Base-by-base conservation (phyloP, 2,797 vertebrate species). In the Helostoma temminkii region DNA sequence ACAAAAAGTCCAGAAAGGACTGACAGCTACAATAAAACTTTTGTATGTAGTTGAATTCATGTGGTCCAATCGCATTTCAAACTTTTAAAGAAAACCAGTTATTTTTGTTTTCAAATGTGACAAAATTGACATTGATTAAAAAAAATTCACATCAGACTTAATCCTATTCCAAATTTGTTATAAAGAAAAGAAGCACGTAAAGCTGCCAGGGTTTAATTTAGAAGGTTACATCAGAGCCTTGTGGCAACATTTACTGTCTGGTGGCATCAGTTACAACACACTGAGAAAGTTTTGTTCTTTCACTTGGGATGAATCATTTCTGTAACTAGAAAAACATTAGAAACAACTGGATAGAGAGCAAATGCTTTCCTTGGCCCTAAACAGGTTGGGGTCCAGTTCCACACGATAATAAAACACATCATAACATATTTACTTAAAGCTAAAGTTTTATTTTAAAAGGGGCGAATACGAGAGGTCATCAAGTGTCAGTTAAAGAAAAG, bases 121-220 rank as follows among this genome's bases (percentile, higher is more conserved):
- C 14, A 0, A 19, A 6, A 4, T 24, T 43, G 24, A 2, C 26
- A 14, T 25, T 19, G 5, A 22, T 19, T n/a, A n/a, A 4, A 49
- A 12, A 39, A 36, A 16, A 3, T 39, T 16, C 5, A 16, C 7
- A 19, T 60, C 9, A 18, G 12, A 50, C 21, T 11, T 8, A 56
- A 67, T 7, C 5, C 11, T 28, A 9, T 52, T 56, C 3, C 5
- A 57, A 24, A 58, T n/a, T 32, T 10, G 9, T 12, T 3, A 49
- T 39, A 47, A 41, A 68, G 37, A 65, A 12, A 37, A 55, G 50
- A 36, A 69, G 67, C 41, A 66, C 78, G 56, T 28, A 32, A 24
- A 43, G 30, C 49, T 62, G 73, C 46, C 58, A 64, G 58, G 47
- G 46, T 14, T 53, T 68, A 64, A 82, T 56, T 75, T 30, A 69